Conservation (phyloP, 2,113 vertebrate species). For the Pterocles burchelli region DNA sequence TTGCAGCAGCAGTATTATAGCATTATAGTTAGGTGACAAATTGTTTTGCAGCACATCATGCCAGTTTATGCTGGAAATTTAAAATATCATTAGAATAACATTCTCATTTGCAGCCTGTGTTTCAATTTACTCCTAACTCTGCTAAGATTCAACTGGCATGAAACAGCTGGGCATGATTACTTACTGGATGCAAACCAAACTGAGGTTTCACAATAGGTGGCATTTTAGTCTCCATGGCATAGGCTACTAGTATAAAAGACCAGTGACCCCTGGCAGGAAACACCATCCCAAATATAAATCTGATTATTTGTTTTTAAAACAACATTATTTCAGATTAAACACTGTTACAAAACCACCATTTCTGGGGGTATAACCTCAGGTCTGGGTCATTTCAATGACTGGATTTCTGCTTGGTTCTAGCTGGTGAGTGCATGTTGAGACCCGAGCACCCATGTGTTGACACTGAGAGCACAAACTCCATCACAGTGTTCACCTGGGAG, state of each 20-base stretch:
- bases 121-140: slow-evolving; percentile 2
- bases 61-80: neutral
- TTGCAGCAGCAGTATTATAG: neutral
- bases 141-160: neutral
- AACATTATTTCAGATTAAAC: neutral
- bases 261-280: neutral
- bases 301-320: neutral
- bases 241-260: slow-evolving; percentile 4
- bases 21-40: neutral
- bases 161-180: slow-evolving; percentile 38
- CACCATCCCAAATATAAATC: neutral
- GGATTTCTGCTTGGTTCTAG: neutral
- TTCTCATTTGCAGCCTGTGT: neutral
- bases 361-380: neutral
- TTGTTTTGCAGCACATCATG: neutral
- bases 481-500: neutral
- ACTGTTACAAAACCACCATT: neutral
- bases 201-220: slow-evolving; percentile 40
- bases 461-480: neutral
- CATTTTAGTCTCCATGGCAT: neutral
- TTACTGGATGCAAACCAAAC: neutral
- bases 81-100: slow-evolving; percentile 13
- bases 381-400: neutral
- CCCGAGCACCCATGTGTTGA: neutral
- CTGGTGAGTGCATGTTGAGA: neutral